These are phyloP conservation scores for Scolopax bukidnonensis DNA, from an alignment of 2,797 vertebrate genomes.

Conservation along the genomic window DNA sequence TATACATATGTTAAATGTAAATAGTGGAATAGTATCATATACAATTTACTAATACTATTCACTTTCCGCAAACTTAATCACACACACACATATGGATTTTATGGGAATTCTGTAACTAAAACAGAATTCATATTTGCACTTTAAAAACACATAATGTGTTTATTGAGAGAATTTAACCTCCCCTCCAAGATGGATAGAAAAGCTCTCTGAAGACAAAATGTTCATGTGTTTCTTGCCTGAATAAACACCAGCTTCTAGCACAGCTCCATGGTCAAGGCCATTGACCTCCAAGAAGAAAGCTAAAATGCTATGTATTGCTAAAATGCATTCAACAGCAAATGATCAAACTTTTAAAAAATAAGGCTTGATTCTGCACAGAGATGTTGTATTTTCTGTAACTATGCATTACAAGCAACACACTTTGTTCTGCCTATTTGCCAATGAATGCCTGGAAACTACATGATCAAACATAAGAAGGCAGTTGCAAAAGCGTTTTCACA, in stretches of 20 bases:
- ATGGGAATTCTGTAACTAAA: neutral
- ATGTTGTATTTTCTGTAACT: neutral
- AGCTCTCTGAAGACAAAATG: neutral
- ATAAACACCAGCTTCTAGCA: neutral
- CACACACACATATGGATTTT: neutral
- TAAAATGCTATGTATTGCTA: neutral
- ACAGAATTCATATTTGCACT: neutral
- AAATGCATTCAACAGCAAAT: neutral
- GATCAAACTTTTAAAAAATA: neutral
- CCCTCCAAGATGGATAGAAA: neutral
- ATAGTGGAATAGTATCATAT: neutral
- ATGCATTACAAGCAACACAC: neutral
- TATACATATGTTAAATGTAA: neutral
- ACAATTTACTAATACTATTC: neutral
- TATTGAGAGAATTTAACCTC: neutral
- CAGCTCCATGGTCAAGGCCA: neutral
- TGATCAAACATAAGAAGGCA: neutral
- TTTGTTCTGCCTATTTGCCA: neutral
- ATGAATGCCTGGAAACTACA: neutral
- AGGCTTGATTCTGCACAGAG: neutral
- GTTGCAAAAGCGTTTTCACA: conserved; percentile 43
- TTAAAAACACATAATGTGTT: neutral
- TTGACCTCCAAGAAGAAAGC: neutral
- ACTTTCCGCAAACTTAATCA: neutral
- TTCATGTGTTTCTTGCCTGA: neutral